These are phyloP conservation scores for Xenentodon cancila DNA, from an alignment of 2,797 vertebrate genomes.

Conservation along the genomic window DNA sequence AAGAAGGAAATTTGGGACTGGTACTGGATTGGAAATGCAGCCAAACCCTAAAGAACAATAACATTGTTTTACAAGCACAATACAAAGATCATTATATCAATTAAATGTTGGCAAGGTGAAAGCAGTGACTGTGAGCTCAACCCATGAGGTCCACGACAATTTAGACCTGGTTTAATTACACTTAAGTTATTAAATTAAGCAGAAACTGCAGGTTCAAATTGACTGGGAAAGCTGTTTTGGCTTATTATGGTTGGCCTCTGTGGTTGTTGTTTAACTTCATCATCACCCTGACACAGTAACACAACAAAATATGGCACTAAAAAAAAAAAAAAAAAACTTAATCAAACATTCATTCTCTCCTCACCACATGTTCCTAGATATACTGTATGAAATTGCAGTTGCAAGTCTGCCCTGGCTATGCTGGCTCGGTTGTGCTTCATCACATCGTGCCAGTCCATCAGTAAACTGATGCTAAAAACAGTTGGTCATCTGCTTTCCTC, in stretches of 20 bases:
- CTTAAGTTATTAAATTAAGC: constrained; percentile 30
- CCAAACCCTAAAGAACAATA: constrained; percentile 34
- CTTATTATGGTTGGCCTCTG: constrained; percentile 34
- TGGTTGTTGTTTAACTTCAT: constrained; percentile 21
- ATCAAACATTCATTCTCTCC: background rate
- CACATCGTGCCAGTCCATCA: constrained; percentile 35
- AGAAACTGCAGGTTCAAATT: constrained; percentile 28
- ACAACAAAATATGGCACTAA: background rate
- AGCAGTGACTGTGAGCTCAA: constrained; percentile 4
- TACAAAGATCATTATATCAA: constrained; percentile 25
- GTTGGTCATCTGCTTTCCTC: constrained; percentile 57
- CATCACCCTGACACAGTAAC: constrained; percentile 16
- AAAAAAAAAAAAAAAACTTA: background rate
- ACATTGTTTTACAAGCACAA: constrained; percentile 19
- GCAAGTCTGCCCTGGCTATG: background rate
- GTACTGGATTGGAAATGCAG: constrained; percentile 19
- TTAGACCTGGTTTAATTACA: constrained; percentile 30
- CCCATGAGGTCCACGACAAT: constrained; percentile 11
- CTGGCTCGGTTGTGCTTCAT: constrained; percentile 16
- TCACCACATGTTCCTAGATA: constrained; percentile 2
- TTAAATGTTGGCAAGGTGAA: constrained; percentile 13
- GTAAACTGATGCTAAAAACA: constrained; percentile 58
- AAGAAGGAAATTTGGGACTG: constrained; percentile 1
- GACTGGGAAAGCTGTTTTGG: constrained; percentile 10
- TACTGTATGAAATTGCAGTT: constrained; percentile 16